Evolutionary conservation across 1,140 invertebrate genomes (phyloP).

Genomic region (Coboldia fuscipes): DNA sequence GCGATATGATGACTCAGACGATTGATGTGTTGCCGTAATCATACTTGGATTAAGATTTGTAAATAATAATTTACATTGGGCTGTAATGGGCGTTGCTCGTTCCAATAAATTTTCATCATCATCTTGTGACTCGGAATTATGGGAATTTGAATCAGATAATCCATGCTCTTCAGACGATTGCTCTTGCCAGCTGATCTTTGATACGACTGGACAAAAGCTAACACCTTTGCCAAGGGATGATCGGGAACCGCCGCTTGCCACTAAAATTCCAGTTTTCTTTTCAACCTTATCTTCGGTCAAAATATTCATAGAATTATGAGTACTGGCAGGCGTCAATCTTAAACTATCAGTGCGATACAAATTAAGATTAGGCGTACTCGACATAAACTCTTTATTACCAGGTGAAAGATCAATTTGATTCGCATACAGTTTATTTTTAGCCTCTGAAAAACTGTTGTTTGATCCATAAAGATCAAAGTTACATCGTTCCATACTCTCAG

Average conservation of each 20-base stretch:
- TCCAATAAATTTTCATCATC: too few species aligned
- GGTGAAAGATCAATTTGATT: constrained; percentile 19
- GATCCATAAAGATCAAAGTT: constrained; percentile 9
- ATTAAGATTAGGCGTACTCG: constrained; percentile 40
- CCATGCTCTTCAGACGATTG: constrained; percentile 17
- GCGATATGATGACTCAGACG: too few species aligned
- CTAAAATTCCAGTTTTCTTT: constrained; percentile 26
- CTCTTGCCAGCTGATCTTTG: constrained; percentile 47
- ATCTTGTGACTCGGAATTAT: too few species aligned
- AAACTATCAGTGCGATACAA: constrained; percentile 12
- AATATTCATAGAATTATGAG: constrained; percentile 27
- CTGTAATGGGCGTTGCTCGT: too few species aligned
- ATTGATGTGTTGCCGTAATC: too few species aligned
- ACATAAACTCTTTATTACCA: constrained; percentile 24
- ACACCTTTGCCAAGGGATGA: constrained; percentile 25
- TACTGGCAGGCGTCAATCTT: constrained; percentile 16
- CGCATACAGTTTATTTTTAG: too few species aligned
- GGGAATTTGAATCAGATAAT: too few species aligned
- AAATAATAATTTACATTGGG: too few species aligned
- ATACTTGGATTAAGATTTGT: too few species aligned
- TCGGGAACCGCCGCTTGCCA: constrained; percentile 24
- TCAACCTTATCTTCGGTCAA: constrained; percentile 18
- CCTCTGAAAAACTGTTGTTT: not conserved
- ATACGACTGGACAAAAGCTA: constrained; percentile 46
- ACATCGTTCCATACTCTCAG: constrained; percentile 17